Percentiles rank a stretch among this genome's conserved stretches.
Conservation (phyloP, 2,113 vertebrate genomes). For the Notarius lentiginosus region DNA sequence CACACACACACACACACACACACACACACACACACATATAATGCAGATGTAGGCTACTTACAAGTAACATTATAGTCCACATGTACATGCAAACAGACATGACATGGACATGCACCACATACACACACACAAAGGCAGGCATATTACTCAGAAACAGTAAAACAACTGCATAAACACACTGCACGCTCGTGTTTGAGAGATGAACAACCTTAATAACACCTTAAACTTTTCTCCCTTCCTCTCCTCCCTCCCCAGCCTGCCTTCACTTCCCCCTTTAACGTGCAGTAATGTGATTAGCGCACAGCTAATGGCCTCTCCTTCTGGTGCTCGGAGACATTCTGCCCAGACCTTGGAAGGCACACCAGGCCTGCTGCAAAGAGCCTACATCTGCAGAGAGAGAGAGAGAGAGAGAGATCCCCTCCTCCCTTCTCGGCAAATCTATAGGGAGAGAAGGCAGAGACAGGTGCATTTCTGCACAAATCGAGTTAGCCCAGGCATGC, state of each 20-base stretch:
- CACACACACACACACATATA: slow-evolving; percentile 35
- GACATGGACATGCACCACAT: background rate
- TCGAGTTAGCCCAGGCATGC: slow-evolving; percentile 99
- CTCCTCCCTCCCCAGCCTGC: slow-evolving; percentile 70
- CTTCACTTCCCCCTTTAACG: slow-evolving; percentile 82
- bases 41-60: background rate
- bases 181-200: slow-evolving; percentile 62
- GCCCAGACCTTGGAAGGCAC: slow-evolving; percentile 91
- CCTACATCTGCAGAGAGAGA: slow-evolving; percentile 76
- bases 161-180: slow-evolving; percentile 35
- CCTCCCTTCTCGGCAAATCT: slow-evolving; percentile 84
- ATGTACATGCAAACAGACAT: background rate
- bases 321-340: slow-evolving; percentile 90
- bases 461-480: slow-evolving; percentile 99
- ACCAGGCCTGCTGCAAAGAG: slow-evolving; percentile 81
- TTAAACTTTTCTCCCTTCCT: slow-evolving; percentile 73
- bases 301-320: slow-evolving; percentile 82
- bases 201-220: slow-evolving; percentile 80
- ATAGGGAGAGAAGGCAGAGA: slow-evolving; percentile 98
- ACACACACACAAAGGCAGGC: slow-evolving; percentile 4
- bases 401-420: slow-evolving; percentile 45
- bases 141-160: slow-evolving; percentile 23
- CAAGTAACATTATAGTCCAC: background rate
- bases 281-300: slow-evolving; percentile 81
- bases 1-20: slow-evolving; percentile 38